Conservation (phyloP, 2,113 vertebrate genomes). For the Pygoscelis adeliae region DNA sequence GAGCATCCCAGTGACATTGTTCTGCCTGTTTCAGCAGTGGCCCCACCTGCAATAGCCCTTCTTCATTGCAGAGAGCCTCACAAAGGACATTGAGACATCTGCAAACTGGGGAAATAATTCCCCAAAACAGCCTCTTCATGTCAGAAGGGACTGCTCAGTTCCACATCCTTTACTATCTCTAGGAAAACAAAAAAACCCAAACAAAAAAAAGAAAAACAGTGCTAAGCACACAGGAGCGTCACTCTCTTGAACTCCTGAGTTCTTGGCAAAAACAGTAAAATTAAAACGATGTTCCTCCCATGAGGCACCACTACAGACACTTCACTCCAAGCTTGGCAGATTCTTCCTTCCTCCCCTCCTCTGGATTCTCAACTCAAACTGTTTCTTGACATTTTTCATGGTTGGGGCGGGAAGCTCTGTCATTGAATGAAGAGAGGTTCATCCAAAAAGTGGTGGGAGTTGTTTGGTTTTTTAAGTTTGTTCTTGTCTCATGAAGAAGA, state of each 20-base stretch:
- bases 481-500: neutral
- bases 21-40: neutral
- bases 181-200: neutral
- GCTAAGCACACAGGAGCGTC: neutral
- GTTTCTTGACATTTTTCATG: neutral
- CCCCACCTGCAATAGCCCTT: too few relatives aligned
- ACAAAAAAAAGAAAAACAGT: neutral
- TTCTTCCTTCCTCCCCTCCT: neutral
- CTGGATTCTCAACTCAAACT: neutral
- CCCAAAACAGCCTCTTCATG: neutral
- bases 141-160: neutral
- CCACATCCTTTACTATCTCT: neutral
- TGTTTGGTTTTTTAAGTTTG: neutral
- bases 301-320: neutral
- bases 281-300: neutral
- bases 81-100: neutral
- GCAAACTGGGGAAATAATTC: neutral
- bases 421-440: neutral
- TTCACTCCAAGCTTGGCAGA: neutral
- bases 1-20: neutral
- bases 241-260: neutral
- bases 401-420: fast-evolving
- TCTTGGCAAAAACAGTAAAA: neutral
- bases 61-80: neutral
- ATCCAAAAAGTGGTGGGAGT: neutral